Conservation (phyloP, 2,797 vertebrate genomes). For the Onychomys leucogaster region DNA sequence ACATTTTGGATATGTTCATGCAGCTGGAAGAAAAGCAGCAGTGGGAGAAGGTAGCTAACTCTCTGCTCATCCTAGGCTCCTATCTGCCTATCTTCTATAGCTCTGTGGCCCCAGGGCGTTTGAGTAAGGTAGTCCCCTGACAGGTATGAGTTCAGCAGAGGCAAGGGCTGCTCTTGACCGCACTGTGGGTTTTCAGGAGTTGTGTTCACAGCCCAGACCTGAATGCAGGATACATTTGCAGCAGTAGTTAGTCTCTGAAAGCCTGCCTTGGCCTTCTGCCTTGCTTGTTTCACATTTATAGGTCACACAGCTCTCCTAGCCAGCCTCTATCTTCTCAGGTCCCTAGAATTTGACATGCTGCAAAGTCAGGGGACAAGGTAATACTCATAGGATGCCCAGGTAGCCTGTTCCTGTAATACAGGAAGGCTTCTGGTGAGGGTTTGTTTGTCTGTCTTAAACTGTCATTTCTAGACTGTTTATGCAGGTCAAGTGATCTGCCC, state of each 20-base stretch:
- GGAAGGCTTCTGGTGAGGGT: neutral
- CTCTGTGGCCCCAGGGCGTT: neutral
- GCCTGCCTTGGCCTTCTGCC: neutral
- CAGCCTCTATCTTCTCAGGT: neutral
- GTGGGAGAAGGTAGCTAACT: slow-evolving; percentile 94
- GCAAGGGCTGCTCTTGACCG: neutral
- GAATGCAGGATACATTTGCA: neutral
- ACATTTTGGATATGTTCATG: slow-evolving; percentile 99
- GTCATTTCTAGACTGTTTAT: neutral
- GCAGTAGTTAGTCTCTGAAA: neutral
- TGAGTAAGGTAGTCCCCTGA: neutral
- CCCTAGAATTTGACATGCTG: neutral
- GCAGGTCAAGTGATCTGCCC: neutral
- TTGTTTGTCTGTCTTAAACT: slow-evolving; percentile 17
- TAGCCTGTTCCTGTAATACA: neutral
- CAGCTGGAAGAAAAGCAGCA: slow-evolving; percentile 96
- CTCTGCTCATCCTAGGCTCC: fast-evolving
- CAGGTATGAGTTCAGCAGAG: neutral
- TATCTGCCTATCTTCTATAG: neutral
- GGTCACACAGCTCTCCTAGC: neutral
- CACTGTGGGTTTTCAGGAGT: neutral
- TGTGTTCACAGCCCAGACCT: neutral
- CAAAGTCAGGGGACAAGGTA: neutral
- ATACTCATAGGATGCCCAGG: neutral
- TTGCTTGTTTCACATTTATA: neutral